Percentiles rank a stretch among this genome's conserved stretches.
These are phyloP conservation scores for Leucosticte australis DNA, from an alignment of 2,113 vertebrate species.

Conservation along the genomic window DNA sequence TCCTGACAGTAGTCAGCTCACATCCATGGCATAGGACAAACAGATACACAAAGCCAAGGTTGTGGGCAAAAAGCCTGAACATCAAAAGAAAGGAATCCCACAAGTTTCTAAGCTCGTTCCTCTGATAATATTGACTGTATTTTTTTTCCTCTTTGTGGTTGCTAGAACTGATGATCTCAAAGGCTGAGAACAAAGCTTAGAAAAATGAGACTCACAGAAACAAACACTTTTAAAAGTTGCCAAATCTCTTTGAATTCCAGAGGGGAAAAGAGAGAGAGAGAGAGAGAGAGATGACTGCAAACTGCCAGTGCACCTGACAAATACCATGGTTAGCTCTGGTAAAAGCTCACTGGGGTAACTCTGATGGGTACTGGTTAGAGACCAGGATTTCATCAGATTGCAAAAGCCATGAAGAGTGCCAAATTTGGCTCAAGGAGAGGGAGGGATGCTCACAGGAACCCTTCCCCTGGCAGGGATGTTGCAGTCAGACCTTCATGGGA, in stretches of 20 bases:
- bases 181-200: conserved; percentile 35
- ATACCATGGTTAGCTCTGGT: not conserved
- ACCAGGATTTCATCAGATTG: not conserved
- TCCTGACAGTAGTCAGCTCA: not conserved
- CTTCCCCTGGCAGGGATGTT: not conserved
- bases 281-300: not conserved
- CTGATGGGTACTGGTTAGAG: rapidly evolving
- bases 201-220: conserved; percentile 11
- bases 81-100: conserved; percentile 42
- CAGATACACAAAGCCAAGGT: conserved; percentile 3
- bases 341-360: not conserved
- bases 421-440: not conserved
- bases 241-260: not conserved
- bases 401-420: not conserved
- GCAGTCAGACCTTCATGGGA: not conserved
- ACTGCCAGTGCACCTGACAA: not conserved
- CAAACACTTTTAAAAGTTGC: conserved; percentile 25
- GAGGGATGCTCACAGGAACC: not conserved
- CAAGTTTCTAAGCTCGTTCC: conserved; percentile 13
- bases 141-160: not conserved
- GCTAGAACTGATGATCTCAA: conserved; percentile 8
- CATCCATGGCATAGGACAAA: not conserved
- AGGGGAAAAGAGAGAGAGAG: not conserved
- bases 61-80: not conserved
- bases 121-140: not conserved